Percentiles rank a stretch among this genome's conserved stretches.
Evolutionary conservation across 2,797 vertebrate species (phyloP).

Genomic region (Coregonus ussuriensis): DNA sequence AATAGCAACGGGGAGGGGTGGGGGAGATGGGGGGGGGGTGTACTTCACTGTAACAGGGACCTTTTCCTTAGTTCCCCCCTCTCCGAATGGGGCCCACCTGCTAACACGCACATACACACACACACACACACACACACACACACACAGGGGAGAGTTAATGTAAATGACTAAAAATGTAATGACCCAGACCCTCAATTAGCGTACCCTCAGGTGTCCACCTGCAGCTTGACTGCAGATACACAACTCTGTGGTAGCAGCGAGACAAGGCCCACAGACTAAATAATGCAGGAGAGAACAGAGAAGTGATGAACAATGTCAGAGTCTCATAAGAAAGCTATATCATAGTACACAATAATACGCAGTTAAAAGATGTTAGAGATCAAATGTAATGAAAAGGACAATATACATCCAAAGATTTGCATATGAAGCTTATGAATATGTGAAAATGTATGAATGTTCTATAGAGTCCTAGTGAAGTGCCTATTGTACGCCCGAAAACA

Average conservation of each 20-base stretch:
- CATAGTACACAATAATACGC: neutral
- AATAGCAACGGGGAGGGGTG: constrained; percentile 58
- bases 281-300: neutral
- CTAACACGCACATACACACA: constrained; percentile 31
- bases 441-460: neutral
- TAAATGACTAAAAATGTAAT: constrained; percentile 21
- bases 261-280: neutral
- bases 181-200: constrained; percentile 65
- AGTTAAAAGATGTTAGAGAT: neutral
- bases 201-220: constrained; percentile 69
- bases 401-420: neutral
- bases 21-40: constrained; percentile 15
- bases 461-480: neutral
- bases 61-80: neutral
- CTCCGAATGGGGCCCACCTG: constrained; percentile 54
- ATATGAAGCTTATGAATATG: neutral
- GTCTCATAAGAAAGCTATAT: neutral
- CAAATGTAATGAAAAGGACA: neutral
- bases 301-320: neutral
- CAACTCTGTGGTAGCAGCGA: neutral
- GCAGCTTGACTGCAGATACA: constrained; percentile 52
- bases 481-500: neutral
- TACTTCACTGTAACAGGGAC: constrained; percentile 6
- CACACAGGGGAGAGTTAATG: constrained; percentile 44
- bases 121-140: neutral